Percentiles rank a stretch among this genome's conserved stretches.
Conservation (phyloP, 2,797 vertebrate genomes). For the Esox lucius region DNA sequence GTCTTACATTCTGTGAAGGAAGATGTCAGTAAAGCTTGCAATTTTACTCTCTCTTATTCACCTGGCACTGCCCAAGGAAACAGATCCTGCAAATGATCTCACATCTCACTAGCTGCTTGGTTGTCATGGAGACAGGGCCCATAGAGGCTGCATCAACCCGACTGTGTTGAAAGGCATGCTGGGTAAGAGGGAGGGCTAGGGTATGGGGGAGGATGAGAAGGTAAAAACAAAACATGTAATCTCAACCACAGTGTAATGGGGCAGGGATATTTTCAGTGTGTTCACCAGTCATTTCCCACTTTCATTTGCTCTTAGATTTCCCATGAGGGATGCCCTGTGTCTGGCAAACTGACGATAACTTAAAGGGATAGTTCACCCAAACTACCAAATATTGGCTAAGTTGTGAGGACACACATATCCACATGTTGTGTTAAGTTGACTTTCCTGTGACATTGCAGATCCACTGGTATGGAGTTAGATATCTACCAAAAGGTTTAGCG, state of each 20-base stretch:
- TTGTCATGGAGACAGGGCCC: slow-evolving; percentile 60
- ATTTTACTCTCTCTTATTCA: too few species aligned
- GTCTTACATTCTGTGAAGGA: too few species aligned
- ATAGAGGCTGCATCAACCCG: slow-evolving; percentile 60
- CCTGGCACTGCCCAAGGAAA: slow-evolving; percentile 43
- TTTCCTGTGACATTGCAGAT: background rate
- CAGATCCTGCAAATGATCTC: slow-evolving; percentile 36
- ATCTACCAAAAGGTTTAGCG: too few species aligned
- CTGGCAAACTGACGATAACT: background rate
- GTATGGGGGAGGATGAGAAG: slow-evolving; percentile 27
- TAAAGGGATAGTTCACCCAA: background rate
- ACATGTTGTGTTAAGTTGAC: background rate
- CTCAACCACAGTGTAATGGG: slow-evolving; percentile 50
- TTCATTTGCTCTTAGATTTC: background rate
- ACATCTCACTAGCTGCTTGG: slow-evolving; percentile 18
- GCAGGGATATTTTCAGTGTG: slow-evolving; percentile 55
- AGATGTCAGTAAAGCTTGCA: too few species aligned
- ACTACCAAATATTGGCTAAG: background rate
- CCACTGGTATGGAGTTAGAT: too few species aligned
- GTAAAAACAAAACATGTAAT: slow-evolving; percentile 70
- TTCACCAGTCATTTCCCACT: background rate
- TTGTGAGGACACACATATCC: too few species aligned
- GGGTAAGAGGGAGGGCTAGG: slow-evolving; percentile 39
- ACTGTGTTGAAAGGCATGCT: slow-evolving; percentile 62
- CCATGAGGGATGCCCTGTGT: background rate